Conservation (phyloP, 2,888 invertebrate genomes). For the Rhagium mordax region DNA sequence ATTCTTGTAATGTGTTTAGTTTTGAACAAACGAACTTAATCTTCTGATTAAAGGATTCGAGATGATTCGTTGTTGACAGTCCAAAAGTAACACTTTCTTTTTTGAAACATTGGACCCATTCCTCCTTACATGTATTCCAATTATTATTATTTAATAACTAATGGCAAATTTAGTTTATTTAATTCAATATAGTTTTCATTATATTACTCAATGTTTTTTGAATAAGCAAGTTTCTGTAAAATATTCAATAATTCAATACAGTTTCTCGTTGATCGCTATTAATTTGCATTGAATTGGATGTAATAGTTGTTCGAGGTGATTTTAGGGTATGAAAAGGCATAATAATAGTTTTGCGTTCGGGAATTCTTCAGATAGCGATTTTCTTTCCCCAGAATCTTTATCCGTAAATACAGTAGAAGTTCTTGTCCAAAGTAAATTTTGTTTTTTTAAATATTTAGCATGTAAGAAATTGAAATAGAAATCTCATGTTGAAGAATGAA, state of each 20-base stretch:
- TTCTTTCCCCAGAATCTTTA: constrained; percentile 32
- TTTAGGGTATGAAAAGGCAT: constrained; percentile 35
- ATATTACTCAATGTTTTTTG: constrained; percentile 22
- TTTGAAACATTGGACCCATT: constrained; percentile 30
- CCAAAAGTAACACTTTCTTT: constrained; percentile 27
- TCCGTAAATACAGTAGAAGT: constrained; percentile 24
- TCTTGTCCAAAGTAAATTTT: constrained; percentile 25
- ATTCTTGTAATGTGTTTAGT: constrained; percentile 3
- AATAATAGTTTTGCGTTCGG: constrained; percentile 25
- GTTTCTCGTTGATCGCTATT: constrained; percentile 23
- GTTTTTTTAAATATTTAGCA: constrained; percentile 30
- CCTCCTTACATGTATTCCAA: constrained; percentile 29
- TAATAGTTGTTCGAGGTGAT: constrained; percentile 32
- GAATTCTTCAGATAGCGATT: constrained; percentile 29
- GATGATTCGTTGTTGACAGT: constrained; percentile 30
- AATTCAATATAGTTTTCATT: constrained; percentile 18
- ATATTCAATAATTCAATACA: constrained; percentile 19
- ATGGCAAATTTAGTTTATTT: constrained; percentile 12
- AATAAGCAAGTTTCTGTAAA: constrained; percentile 27
- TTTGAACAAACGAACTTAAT: constrained; percentile 31
- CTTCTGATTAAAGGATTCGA: constrained; percentile 35
- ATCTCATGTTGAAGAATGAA: constrained; percentile 34
- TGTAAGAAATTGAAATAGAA: constrained; percentile 8
- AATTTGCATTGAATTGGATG: constrained; percentile 30
- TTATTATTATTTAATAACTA: constrained; percentile 33